These are phyloP conservation scores for Struthidea cinerea DNA, from an alignment of 2,113 vertebrate genomes.

Conservation along the genomic window DNA sequence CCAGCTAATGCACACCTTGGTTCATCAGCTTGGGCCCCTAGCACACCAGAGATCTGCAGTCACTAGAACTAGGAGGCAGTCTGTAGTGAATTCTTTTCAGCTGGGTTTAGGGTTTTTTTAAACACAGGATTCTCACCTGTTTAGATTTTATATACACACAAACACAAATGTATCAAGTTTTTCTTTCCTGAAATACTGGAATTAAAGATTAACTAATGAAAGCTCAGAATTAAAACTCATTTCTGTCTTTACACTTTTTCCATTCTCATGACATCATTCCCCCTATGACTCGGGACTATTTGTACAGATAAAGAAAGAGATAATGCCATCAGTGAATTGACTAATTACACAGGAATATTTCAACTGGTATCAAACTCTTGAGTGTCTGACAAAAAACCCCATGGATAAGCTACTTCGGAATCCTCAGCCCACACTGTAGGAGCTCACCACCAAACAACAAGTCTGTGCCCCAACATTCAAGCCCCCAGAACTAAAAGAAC, in stretches of 20 bases:
- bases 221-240: background rate
- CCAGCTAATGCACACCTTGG: conserved; percentile 29
- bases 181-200: background rate
- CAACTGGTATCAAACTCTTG: background rate
- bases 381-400: background rate
- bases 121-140: background rate
- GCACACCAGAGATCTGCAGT: background rate
- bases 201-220: background rate
- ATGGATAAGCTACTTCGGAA: background rate
- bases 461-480: background rate
- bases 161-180: background rate
- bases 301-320: background rate
- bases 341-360: background rate
- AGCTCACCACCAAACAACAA: background rate
- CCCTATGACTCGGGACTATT: fast-evolving
- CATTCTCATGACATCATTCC: background rate
- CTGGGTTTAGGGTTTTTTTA: background rate
- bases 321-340: background rate
- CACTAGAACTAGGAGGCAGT: background rate
- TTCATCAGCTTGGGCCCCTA: background rate
- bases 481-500: background rate
- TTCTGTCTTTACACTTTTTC: background rate
- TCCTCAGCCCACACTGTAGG: fast-evolving
- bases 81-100: background rate
- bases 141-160: background rate